A percentile compares a stretch with the other conserved stretches of the same genome.
These are phyloP conservation scores for Ectropis grisescens DNA, from an alignment of 1,140 invertebrate genomes.

Conservation along the genomic window DNA sequence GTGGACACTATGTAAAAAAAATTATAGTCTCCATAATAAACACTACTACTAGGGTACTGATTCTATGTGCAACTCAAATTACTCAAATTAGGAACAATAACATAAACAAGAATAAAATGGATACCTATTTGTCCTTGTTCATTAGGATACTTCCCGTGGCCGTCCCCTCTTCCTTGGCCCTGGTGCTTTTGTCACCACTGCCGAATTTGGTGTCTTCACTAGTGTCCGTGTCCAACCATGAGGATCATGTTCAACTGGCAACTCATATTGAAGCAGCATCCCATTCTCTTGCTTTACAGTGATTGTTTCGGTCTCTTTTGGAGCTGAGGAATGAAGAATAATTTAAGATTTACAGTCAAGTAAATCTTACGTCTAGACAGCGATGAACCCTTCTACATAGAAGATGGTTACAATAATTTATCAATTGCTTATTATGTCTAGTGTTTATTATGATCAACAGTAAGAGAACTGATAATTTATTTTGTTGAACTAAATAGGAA, in stretches of 20 bases:
- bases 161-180: constrained; percentile 46
- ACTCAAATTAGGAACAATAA: too few species aligned
- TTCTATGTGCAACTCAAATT: too few species aligned
- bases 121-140: constrained; percentile 59
- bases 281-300: constrained; percentile 68
- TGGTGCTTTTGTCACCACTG: constrained; percentile 52
- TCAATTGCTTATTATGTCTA: too few species aligned
- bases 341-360: too few species aligned
- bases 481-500: too few species aligned
- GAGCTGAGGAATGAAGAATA: constrained; percentile 15
- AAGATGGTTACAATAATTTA: constrained; percentile 1
- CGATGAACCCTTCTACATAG: too few species aligned
- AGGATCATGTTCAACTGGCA: constrained; percentile 59
- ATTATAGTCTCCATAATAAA: too few species aligned
- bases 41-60: too few species aligned
- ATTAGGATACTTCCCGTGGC: constrained; percentile 64
- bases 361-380: too few species aligned
- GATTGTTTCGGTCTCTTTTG: constrained; percentile 57
- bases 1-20: too few species aligned
- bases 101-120: background rate
- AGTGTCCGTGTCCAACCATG: constrained; percentile 40
- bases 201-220: constrained; percentile 28
- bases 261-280: constrained; percentile 55
- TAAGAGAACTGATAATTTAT: too few species aligned
- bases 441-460: too few species aligned